phyloP scores from a whole-genome alignment of 2,888 invertebrate genomes.

The Elegia similella region DNA sequence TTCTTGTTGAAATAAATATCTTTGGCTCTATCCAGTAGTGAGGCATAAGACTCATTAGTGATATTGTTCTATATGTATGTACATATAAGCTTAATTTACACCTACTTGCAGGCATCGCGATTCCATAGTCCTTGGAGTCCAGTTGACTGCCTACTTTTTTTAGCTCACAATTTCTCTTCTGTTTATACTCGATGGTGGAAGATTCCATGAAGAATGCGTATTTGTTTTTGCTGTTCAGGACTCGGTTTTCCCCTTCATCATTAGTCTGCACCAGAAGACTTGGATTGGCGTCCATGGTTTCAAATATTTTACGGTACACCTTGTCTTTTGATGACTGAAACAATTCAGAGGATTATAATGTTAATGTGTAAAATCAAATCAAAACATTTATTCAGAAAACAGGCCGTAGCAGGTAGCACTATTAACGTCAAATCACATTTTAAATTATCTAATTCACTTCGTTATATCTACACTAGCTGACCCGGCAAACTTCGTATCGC shows the following conservation, averaged over 20 bases:
- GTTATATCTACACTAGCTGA: too few species aligned
- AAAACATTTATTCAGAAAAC: too few species aligned
- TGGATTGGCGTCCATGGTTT: constrained; percentile 91
- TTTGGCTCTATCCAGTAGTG: too few species aligned
- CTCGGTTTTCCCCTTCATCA: constrained; percentile 91
- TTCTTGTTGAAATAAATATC: too few species aligned
- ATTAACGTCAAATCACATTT: too few species aligned
- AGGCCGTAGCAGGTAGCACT: too few species aligned
- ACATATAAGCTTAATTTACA: constrained; percentile 23
- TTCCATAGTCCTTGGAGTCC: constrained; percentile 92
- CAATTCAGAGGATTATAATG: neutral
- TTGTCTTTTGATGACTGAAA: constrained; percentile 88
- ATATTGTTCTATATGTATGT: neutral
- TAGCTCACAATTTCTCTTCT: constrained; percentile 90
- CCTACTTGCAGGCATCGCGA: constrained; percentile 92
- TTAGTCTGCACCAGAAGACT: constrained; percentile 89
- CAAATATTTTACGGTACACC: constrained; percentile 93
- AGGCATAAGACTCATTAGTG: neutral
- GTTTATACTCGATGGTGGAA: constrained; percentile 94
- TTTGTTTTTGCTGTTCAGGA: constrained; percentile 72
- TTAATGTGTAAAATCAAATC: too few species aligned
- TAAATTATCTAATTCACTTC: too few species aligned
- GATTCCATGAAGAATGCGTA: constrained; percentile 99
- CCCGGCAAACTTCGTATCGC: too few species aligned
- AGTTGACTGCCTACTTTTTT: constrained; percentile 90